A percentile compares a stretch with the other conserved stretches of the same genome.
phyloP scores from a whole-genome alignment of 2,797 vertebrate species.

The Hybognathus amarus region DNA sequence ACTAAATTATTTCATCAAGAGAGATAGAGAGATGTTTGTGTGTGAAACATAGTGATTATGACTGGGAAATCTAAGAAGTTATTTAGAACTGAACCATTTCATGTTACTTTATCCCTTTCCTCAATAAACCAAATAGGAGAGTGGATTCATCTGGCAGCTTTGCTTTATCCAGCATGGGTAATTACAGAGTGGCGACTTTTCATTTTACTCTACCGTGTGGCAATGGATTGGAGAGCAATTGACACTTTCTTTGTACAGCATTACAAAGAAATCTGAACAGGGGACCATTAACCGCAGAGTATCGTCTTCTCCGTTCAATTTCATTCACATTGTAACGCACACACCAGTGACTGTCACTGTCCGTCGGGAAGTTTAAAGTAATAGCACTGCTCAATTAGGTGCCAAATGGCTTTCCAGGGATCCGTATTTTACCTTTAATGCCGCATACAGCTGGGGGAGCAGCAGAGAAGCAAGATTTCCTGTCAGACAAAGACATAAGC shows the following conservation, averaged over 20 bases:
- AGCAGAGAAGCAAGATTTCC: slow-evolving; percentile 70
- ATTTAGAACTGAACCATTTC: slow-evolving; percentile 19
- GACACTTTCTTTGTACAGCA: slow-evolving; percentile 3
- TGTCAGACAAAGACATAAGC: slow-evolving; percentile 77
- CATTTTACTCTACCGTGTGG: not conserved
- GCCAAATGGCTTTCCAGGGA: slow-evolving; percentile 83
- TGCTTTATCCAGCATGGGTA: slow-evolving; percentile 10
- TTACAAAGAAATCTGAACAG: slow-evolving; percentile 36
- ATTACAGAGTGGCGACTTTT: not conserved
- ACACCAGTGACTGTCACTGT: slow-evolving; percentile 67
- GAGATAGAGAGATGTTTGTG: slow-evolving; percentile 62
- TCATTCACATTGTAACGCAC: slow-evolving; percentile 23
- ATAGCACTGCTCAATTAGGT: slow-evolving; percentile 85
- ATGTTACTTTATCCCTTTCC: not conserved
- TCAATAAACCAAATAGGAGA: not conserved
- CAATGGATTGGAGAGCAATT: slow-evolving; percentile 2
- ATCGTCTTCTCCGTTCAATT: not conserved
- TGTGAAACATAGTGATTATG: slow-evolving; percentile 12
- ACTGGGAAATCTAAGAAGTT: slow-evolving; percentile 15
- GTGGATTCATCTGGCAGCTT: not conserved
- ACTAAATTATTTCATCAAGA: slow-evolving; percentile 76
- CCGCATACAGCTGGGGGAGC: slow-evolving; percentile 76
- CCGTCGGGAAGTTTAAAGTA: slow-evolving; percentile 80
- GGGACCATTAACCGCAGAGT: slow-evolving; percentile 23
- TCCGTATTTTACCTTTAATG: slow-evolving; percentile 81